Percentiles rank a stretch among this genome's conserved stretches.
Conservation (phyloP, 2,888 invertebrate species). For the Tiliacea aurago region DNA sequence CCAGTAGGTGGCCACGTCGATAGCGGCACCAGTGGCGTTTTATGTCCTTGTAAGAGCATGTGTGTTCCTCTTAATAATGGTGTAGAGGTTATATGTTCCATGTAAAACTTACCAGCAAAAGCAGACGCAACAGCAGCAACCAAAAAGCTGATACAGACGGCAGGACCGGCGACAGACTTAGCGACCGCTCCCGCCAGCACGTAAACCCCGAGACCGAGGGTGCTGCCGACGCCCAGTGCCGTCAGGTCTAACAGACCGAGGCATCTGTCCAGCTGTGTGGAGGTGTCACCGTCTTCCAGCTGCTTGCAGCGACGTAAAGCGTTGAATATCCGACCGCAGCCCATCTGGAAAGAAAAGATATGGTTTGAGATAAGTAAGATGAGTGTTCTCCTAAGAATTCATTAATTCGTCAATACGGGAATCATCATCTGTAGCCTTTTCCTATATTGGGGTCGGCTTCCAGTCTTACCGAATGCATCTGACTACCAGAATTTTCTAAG, state of each 20-base stretch:
- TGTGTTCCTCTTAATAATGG: not conserved
- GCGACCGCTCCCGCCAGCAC: constrained; percentile 98
- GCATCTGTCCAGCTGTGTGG: constrained; percentile 91
- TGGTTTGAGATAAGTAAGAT: not conserved
- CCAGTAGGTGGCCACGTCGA: not conserved
- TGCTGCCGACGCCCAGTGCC: constrained; percentile 96
- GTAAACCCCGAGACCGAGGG: constrained; percentile 98
- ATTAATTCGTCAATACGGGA: not conserved
- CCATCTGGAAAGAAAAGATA: constrained; percentile 78
- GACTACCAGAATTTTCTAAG: not conserved
- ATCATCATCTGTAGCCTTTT: not conserved
- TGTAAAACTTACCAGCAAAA: constrained; percentile 93
- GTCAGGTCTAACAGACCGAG: constrained; percentile 96
- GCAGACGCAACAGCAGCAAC: constrained; percentile 98
- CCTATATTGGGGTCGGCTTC: too few relatives aligned
- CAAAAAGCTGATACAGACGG: constrained; percentile 96
- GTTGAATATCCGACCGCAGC: constrained; percentile 76
- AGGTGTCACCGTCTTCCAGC: constrained; percentile 79
- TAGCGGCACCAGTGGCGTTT: not conserved
- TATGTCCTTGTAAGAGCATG: not conserved
- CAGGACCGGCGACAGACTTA: constrained; percentile 96
- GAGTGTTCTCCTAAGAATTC: not conserved
- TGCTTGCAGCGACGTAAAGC: constrained; percentile 88
- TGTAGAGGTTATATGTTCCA: not conserved
- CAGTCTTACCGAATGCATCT: not conserved